These are phyloP conservation scores for Hemicordylus capensis DNA, from an alignment of 2,113 vertebrate genomes.

Conservation along the genomic window DNA sequence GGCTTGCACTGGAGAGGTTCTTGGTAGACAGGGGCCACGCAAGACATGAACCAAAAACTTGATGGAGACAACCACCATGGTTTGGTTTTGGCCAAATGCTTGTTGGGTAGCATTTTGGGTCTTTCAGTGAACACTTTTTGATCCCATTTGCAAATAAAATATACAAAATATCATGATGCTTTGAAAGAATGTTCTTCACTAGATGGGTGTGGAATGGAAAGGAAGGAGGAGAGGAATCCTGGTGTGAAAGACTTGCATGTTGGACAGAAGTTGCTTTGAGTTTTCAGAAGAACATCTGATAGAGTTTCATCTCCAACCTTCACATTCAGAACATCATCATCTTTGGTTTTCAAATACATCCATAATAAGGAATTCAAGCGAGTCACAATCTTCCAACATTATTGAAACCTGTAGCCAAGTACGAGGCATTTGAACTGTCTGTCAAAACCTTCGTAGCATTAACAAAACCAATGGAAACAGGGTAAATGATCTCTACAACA, in stretches of 20 bases:
- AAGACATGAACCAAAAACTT: background rate
- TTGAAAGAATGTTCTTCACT: conserved; percentile 4
- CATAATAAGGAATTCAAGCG: background rate
- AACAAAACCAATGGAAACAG: conserved; percentile 43
- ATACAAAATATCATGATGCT: background rate
- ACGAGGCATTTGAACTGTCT: conserved; percentile 62
- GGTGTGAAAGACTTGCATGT: background rate
- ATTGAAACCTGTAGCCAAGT: conserved; percentile 54
- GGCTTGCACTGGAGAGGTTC: background rate
- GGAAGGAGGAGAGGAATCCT: background rate
- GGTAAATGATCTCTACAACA: conserved; percentile 84
- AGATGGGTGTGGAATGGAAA: conserved; percentile 12
- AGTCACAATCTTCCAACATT: conserved; percentile 25
- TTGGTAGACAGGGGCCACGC: no score
- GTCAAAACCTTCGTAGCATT: conserved; percentile 42
- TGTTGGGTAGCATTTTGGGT: background rate
- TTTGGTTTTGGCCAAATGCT: background rate
- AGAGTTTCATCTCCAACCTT: background rate
- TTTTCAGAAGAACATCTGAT: conserved; percentile 35
- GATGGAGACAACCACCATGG: background rate
- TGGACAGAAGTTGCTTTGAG: background rate
- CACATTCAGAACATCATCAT: conserved; percentile 17
- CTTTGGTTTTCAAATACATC: conserved; percentile 35
- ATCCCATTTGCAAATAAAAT: conserved; percentile 23
- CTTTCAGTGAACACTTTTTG: background rate